Base-by-base conservation (phyloP, 2,888 invertebrate species). In the Leptopilina syphax region DNA sequence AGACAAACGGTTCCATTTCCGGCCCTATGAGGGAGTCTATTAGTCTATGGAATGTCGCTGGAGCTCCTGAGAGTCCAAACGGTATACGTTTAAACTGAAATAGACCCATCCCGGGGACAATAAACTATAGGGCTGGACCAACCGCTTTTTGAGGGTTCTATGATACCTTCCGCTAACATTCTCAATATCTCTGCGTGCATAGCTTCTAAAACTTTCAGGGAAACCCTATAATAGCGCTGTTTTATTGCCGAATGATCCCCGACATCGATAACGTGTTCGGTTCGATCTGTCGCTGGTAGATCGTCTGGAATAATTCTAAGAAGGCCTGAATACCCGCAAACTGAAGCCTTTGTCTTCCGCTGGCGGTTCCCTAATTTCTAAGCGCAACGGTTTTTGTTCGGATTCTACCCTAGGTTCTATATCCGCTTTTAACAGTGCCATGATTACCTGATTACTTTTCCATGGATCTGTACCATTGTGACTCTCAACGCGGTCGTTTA, bases 61-160 rank as follows among this genome's bases (percentile, higher is more conserved):
- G n/a, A n/a, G n/a, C n/a, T n/a, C n/a, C n/a, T n/a, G n/a, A n/a
- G n/a, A n/a, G n/a, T n/a, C n/a, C n/a, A n/a, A n/a, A n/a, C n/a
- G n/a, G n/a, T n/a, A n/a, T n/a, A n/a, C n/a, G n/a, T n/a, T n/a
- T n/a, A n/a, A n/a, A n/a, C n/a, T n/a, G n/a, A n/a, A n/a, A n/a
- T n/a, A n/a, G n/a, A n/a, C n/a, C n/a, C n/a, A n/a, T n/a, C n/a
- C n/a, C n/a, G n/a, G n/a, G n/a, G n/a, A n/a, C n/a, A n/a, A n/a
- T n/a, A n/a, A n/a, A 80, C 81, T 0, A 81, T 70, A 0, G 77
- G 81, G 1, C 65, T 80, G 0, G 70, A 79, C 83, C 80, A 80
- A 5, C 63, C 65, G 9, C 79, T 80, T 1, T 8, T 7, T 0
- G 81, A 81, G 0, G 66, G 73, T 13, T 82, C 76, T 0, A 82